Evolutionary conservation across 2,113 vertebrate species (phyloP), one percentile per base, ranked within the genome.

Genomic region (Himantopus leucocephalus): DNA sequence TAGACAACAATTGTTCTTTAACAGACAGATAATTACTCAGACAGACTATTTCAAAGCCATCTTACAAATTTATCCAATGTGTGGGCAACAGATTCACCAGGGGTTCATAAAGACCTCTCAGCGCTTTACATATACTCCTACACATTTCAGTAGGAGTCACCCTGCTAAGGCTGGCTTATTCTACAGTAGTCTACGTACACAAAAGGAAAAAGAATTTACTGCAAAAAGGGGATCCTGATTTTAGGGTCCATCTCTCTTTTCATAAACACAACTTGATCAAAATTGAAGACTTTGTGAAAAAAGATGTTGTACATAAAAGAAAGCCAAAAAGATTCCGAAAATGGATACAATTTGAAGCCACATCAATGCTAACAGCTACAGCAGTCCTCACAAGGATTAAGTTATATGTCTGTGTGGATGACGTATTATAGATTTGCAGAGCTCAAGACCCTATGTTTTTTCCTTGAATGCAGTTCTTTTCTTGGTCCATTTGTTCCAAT

Each of bases 351-450:
- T 94, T 77, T 82, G 78, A 96, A 94, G 39, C 39, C n/a, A 64
- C 41, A 63, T 90, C 39, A 53, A 45, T 59, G 41, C 75, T 73
- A 66, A 63, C 78, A 90, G 83, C 29, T 59, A 80, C 50, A 63
- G 60, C 67, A 91, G 68, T 92, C 60, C 56, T 63, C 95, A 72
- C n/a, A 84, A 85, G 95, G 94, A 93, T 94, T 95, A 94, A 95
- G 59, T 91, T 94, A 80, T 86, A 70, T 64, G 34, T 95, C 88
- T 74, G 41, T 85, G 48, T 70, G 53, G 94, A 79, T 70, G 85
- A 95, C 8, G 20, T 63, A 88, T 96, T 96, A 79, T 52, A 85
- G 90, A 95, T 94, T 85, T 96, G 81, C 77, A 96, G 92, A 95
- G 94, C 82, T 67, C 50, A 60, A 84, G 70, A 96, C 22, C 15